Conservation (phyloP, 2,888 invertebrate species). For the Harmothoe impar region DNA sequence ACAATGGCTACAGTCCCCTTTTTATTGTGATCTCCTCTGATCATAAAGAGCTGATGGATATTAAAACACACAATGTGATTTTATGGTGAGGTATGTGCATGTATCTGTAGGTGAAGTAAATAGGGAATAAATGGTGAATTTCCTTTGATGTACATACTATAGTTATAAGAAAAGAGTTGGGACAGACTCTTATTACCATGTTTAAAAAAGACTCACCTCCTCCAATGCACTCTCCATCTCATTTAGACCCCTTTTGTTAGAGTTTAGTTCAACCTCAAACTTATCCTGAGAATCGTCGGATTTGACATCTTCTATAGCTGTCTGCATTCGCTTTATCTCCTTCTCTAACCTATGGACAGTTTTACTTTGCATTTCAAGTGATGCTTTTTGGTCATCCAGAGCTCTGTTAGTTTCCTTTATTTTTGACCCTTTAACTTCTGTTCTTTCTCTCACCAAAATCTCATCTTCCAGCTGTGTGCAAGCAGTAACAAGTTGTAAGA, state of each 20-base stretch:
- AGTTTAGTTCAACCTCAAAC: neutral
- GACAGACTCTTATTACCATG: no score
- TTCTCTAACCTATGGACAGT: neutral
- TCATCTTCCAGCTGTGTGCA: constrained; percentile 36
- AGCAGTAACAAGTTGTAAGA: neutral
- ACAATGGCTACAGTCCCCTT: no score
- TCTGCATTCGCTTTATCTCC: neutral
- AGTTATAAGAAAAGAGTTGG: no score
- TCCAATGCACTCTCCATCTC: neutral
- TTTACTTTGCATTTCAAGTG: neutral
- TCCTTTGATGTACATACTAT: no score
- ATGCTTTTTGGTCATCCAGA: neutral
- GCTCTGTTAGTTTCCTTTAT: neutral
- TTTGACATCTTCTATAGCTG: neutral
- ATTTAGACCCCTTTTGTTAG: neutral
- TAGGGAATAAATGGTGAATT: no score
- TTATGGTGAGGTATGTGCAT: no score
- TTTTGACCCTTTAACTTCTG: neutral
- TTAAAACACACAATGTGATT: no score
- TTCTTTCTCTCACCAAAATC: neutral
- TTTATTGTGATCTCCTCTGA: no score
- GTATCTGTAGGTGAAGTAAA: no score
- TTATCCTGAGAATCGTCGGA: neutral
- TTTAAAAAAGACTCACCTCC: neutral
- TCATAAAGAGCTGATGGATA: no score